phyloP scores from a whole-genome alignment of 1,140 invertebrate species.

The Maconellicoccus hirsutus region DNA sequence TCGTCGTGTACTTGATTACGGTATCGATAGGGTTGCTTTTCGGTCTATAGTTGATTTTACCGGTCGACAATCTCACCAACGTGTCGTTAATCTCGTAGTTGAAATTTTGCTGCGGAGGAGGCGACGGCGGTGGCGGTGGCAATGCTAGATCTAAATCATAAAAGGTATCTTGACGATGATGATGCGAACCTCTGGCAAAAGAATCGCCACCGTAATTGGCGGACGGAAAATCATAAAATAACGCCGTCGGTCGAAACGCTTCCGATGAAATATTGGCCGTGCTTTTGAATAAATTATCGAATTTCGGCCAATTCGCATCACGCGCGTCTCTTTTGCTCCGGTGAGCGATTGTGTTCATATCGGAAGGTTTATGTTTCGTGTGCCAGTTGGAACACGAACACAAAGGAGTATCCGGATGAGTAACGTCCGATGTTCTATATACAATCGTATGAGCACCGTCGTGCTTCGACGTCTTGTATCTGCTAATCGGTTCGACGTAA shows the following conservation, averaged over 20 bases:
- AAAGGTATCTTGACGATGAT: background rate
- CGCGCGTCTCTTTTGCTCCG: background rate
- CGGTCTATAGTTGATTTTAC: background rate
- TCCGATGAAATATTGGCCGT: background rate
- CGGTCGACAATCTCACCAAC: background rate
- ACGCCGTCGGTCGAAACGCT: background rate
- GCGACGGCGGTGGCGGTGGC: background rate
- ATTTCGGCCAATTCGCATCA: background rate
- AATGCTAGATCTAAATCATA: background rate
- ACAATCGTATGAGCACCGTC: slow-evolving; percentile 63
- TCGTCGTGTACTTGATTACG: background rate
- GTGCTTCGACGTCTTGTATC: slow-evolving; percentile 43
- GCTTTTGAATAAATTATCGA: background rate
- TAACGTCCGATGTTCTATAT: slow-evolving; percentile 68
- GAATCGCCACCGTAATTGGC: background rate
- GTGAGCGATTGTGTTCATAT: background rate
- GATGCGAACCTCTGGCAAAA: background rate
- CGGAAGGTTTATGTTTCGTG: background rate
- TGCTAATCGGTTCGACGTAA: slow-evolving; percentile 72
- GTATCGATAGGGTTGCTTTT: background rate
- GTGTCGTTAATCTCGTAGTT: slow-evolving; percentile 3
- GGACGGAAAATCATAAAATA: background rate
- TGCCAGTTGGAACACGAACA: slow-evolving; percentile 26
- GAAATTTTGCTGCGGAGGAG: background rate
- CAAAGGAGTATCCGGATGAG: slow-evolving; percentile 28